Evolutionary conservation across 2,888 invertebrate species (phyloP), one percentile per base, ranked within the genome.

Genomic region (Tenthredo notha): DNA sequence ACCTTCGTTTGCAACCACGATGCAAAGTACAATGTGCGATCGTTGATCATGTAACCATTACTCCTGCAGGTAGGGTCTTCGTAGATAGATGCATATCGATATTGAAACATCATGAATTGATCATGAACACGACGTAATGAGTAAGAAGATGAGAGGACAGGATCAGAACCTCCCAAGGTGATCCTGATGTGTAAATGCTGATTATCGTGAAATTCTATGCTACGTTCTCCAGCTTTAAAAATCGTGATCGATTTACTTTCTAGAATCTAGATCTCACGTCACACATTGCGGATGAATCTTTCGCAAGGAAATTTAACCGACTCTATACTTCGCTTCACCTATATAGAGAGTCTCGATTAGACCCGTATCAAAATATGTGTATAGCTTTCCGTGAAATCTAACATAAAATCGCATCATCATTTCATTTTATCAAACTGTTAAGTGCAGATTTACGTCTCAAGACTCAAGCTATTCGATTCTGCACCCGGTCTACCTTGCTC

Each of bases 231-330:
- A 54, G 77, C 29, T 54, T 33, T 33, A 29, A 50, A 18, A 29
- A 77, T 29, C 50, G 50, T n/a, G 29, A 50, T 54, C 25, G 77
- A 47, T 29, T 29, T 58, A 80, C 80, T 80, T 80, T 80, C 80
- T 80, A 80, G 61, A 61, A 80, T 61, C 54, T 58, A 54, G 77
- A 54, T 77, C 18, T 37, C 37, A 9, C 70, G 70, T 70, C 37
- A 43, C 72, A 43, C 25, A 54, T 37, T 70, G 70, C 9, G 15
- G 21, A 43, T 74, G 54, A 33, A 77, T 77, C 77, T 77, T 77
- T 77, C 50, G 50, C 43, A 74, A 74, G 72, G 21, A 43, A 21
- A n/a, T 74, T 12, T 12, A 12, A 74, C 12, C 1, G 40, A 43
- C 40, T 18, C 37, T 33, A 70, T 70, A 37, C n/a, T 70, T 37